phyloP scores from a whole-genome alignment of 2,113 vertebrate species.

The Drymodes brunneopygia region DNA sequence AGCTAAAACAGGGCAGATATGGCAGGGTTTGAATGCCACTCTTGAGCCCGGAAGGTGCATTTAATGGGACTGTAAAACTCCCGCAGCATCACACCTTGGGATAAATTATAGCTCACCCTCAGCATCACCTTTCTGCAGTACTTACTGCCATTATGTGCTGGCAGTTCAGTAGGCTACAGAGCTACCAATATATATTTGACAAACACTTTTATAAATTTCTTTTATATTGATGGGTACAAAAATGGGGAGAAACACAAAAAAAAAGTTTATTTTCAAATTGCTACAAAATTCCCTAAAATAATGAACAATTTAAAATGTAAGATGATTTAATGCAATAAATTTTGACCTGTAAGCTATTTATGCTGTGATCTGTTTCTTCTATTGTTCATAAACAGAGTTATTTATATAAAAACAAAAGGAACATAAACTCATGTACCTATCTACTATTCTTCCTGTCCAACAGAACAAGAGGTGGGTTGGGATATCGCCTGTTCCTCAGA shows the following conservation, averaged over 20 bases:
- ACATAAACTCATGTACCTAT: background rate
- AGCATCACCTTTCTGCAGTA: background rate
- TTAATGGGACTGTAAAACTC: slow-evolving; percentile 18
- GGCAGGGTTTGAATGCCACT: background rate
- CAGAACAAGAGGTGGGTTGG: background rate
- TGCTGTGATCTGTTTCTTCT: background rate
- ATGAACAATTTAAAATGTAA: background rate
- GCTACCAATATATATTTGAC: background rate
- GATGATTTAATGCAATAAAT: background rate
- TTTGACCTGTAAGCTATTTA: background rate
- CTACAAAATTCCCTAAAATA: background rate
- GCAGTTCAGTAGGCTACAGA: background rate
- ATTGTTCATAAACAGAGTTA: background rate
- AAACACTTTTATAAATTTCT: background rate
- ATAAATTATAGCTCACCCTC: slow-evolving; percentile 25
- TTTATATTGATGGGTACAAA: background rate
- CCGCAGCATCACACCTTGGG: background rate
- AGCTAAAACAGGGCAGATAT: background rate
- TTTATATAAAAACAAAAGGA: background rate
- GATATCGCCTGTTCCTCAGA: background rate
- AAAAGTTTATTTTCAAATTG: background rate
- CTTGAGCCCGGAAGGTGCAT: background rate
- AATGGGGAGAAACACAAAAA: background rate
- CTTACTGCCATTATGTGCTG: background rate
- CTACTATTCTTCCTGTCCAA: background rate